Conservation (phyloP, 2,888 invertebrate species). For the Zaprionus obscuricornis region DNA sequence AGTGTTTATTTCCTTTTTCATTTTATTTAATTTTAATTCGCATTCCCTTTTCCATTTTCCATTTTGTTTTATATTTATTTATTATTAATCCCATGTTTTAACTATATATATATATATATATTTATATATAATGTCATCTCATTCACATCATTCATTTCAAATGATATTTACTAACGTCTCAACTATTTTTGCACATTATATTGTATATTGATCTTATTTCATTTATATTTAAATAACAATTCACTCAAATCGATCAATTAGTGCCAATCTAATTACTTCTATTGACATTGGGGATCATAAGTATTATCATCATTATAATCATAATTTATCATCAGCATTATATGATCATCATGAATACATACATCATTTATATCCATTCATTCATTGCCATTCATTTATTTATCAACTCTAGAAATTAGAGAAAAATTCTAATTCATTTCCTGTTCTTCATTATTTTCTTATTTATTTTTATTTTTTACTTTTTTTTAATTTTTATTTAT, state of each 20-base stretch:
- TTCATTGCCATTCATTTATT: slow-evolving; percentile 27
- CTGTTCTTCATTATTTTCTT: slow-evolving; percentile 25
- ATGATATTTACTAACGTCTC: slow-evolving; percentile 71
- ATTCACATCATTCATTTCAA: slow-evolving; percentile 65
- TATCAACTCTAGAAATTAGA: slow-evolving; percentile 67
- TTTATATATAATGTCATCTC: slow-evolving; percentile 69
- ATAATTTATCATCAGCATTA: not conserved
- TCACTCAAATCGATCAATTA: slow-evolving; percentile 77
- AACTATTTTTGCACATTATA: slow-evolving; percentile 56
- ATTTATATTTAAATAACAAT: slow-evolving; percentile 76
- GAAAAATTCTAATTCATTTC: slow-evolving; percentile 76
- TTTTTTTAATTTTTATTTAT: not conserved
- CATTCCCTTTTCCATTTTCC: slow-evolving; percentile 49
- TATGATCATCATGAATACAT: slow-evolving; percentile 49
- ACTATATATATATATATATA: slow-evolving; percentile 68
- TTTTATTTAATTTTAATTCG: slow-evolving; percentile 59
- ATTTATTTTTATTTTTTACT: slow-evolving; percentile 22
- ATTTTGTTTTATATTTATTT: slow-evolving; percentile 43
- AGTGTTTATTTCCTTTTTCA: slow-evolving; percentile 53
- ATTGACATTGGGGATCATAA: slow-evolving; percentile 75
- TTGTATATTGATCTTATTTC: slow-evolving; percentile 61
- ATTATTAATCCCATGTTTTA: slow-evolving; percentile 74
- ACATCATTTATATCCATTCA: slow-evolving; percentile 43
- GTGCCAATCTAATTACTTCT: slow-evolving; percentile 60
- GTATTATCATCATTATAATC: slow-evolving; percentile 54